Conservation (phyloP, 2,888 invertebrate genomes). For the Vanessa cardui region DNA sequence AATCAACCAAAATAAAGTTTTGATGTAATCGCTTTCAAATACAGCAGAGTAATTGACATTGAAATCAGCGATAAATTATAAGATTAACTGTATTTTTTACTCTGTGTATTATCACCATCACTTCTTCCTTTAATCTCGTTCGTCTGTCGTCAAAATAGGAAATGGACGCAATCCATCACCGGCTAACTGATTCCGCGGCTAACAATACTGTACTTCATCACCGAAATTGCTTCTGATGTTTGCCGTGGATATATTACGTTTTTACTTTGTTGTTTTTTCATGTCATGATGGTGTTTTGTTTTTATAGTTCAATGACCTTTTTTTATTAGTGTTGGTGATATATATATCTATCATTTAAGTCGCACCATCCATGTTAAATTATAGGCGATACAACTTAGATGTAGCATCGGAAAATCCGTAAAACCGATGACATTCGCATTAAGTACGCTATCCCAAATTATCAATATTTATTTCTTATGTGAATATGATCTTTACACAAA, state of each 20-base stretch:
- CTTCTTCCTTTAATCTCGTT: constrained; percentile 22
- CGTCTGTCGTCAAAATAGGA: constrained; percentile 29
- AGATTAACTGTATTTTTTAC: constrained; percentile 2
- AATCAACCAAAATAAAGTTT: too few relatives aligned
- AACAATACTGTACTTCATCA: constrained; percentile 28
- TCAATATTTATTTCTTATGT: too few relatives aligned
- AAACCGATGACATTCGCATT: too few relatives aligned
- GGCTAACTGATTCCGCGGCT: constrained; percentile 26
- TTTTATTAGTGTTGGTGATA: too few relatives aligned
- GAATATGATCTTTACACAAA: too few relatives aligned
- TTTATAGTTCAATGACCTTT: too few relatives aligned
- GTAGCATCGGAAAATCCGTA: too few relatives aligned
- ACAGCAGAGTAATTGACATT: not conserved
- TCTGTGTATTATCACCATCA: not conserved
- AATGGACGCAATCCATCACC: constrained; percentile 31
- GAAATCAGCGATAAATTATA: not conserved
- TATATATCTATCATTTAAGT: too few relatives aligned
- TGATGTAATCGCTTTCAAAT: too few relatives aligned
- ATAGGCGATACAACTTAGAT: too few relatives aligned
- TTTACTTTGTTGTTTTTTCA: constrained; percentile 15
- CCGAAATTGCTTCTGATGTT: constrained; percentile 17
- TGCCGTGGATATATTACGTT: constrained; percentile 21
- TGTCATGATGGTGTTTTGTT: not conserved
- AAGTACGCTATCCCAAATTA: too few relatives aligned
- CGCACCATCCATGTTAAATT: too few relatives aligned